Percentiles rank a stretch among this genome's conserved stretches.
These are phyloP conservation scores for Sinocyclocheilus rhinocerous DNA, from an alignment of 2,113 vertebrate genomes.

Conservation along the genomic window DNA sequence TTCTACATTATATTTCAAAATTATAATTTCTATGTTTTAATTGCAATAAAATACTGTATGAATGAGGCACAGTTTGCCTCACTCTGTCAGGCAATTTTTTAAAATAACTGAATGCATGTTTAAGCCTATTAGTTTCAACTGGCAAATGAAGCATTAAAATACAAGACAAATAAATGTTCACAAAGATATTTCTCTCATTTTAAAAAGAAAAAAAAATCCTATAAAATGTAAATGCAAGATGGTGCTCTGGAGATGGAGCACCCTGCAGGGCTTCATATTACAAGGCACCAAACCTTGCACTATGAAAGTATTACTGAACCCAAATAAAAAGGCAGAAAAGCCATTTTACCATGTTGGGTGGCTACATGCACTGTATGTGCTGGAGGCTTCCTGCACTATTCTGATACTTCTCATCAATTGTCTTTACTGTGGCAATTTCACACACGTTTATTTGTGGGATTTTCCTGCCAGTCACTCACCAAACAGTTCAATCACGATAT, in stretches of 20 bases:
- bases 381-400: background rate
- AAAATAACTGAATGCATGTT: background rate
- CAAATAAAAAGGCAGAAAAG: background rate
- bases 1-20: too few relatives aligned
- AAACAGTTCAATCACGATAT: background rate
- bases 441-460: background rate
- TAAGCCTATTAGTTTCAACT: background rate
- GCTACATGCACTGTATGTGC: background rate
- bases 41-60: too few relatives aligned
- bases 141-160: constrained; percentile 9
- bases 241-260: background rate
- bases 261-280: background rate
- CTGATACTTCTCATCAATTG: background rate
- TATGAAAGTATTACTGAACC: background rate
- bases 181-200: background rate
- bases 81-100: background rate
- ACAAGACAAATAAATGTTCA: background rate
- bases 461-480: background rate
- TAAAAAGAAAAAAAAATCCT: background rate
- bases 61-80: too few relatives aligned
- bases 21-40: too few relatives aligned
- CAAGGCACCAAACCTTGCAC: background rate
- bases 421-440: background rate
- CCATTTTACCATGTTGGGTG: background rate
- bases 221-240: background rate